phyloP scores from a whole-genome alignment of 2,888 invertebrate genomes.

The Rambutsinella grinnellia region DNA sequence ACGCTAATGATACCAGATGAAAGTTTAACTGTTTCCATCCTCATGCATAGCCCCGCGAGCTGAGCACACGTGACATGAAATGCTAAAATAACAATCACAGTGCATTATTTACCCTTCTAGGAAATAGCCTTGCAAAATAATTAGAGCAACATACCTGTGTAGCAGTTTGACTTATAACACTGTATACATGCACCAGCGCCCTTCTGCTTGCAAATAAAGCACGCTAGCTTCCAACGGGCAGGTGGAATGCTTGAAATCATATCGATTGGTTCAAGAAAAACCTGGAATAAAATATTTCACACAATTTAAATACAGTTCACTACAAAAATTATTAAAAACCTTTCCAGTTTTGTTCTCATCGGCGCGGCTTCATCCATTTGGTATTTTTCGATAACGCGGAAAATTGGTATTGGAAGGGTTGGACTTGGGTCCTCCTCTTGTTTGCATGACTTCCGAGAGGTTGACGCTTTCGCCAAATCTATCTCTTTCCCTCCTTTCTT shows the following conservation, averaged over 20 bases:
- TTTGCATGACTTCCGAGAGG: not conserved
- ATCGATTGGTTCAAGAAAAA: slow-evolving; percentile 96
- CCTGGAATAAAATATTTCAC: no score
- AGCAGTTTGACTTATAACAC: slow-evolving; percentile 96
- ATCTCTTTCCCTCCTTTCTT: not conserved
- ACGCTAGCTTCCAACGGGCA: slow-evolving; percentile 95
- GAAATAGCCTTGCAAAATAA: slow-evolving; percentile 8
- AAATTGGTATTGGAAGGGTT: not conserved
- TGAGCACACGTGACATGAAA: slow-evolving; percentile 99
- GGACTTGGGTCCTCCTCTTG: not conserved
- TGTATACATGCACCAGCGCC: slow-evolving; percentile 97
- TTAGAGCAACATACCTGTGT: slow-evolving; percentile 73
- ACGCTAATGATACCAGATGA: slow-evolving; percentile 84
- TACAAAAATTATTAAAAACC: no score
- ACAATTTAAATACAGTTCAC: no score
- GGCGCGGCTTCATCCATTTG: not conserved
- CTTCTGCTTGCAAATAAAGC: slow-evolving; percentile 95
- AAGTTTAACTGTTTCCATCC: slow-evolving; percentile 91
- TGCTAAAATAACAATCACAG: slow-evolving; percentile 71
- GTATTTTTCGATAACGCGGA: not conserved
- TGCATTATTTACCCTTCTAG: no score
- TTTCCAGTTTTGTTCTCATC: no score
- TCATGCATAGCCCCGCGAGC: slow-evolving; percentile 94
- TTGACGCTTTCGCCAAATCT: not conserved
- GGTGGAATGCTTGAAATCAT: slow-evolving; percentile 96